Percentiles rank a stretch among this genome's conserved stretches.
Conservation (phyloP, 1,140 invertebrate genomes). For the Trinorchestia longiramus region DNA sequence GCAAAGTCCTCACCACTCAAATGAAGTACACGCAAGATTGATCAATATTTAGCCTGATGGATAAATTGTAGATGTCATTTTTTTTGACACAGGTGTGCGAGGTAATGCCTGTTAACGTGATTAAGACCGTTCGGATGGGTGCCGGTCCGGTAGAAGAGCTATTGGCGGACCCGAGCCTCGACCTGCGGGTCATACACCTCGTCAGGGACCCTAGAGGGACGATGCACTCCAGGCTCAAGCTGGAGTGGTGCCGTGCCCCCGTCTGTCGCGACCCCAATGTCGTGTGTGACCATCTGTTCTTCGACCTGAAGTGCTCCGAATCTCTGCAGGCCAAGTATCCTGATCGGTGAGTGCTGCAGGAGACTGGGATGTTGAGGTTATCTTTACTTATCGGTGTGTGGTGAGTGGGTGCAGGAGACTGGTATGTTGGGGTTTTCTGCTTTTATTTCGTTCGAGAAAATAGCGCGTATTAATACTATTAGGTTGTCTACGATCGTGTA, state of each 20-base stretch:
- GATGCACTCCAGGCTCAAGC: slow-evolving; percentile 62
- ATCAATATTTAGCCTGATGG: too few species aligned
- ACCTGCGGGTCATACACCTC: slow-evolving; percentile 62
- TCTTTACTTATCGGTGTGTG: background rate
- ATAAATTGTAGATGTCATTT: too few species aligned
- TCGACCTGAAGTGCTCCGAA: slow-evolving; percentile 59
- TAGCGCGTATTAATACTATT: too few species aligned
- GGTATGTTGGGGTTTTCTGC: too few species aligned
- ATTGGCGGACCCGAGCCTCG: slow-evolving; percentile 60
- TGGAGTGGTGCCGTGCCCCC: slow-evolving; percentile 62
- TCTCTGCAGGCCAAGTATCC: slow-evolving; percentile 58
- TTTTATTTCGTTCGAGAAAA: too few species aligned
- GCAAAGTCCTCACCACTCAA: background rate
- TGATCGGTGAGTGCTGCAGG: slow-evolving; percentile 54
- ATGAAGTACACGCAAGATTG: background rate
- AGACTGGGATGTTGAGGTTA: too few species aligned
- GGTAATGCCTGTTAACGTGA: slow-evolving; percentile 61
- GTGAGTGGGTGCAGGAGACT: background rate
- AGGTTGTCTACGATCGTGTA: too few species aligned
- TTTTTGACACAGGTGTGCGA: slow-evolving; percentile 47
- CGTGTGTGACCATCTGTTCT: slow-evolving; percentile 60
- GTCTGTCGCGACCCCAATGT: slow-evolving; percentile 61
- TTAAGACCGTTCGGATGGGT: slow-evolving; percentile 64
- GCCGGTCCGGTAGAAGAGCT: slow-evolving; percentile 57
- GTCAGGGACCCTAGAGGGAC: slow-evolving; percentile 65